Conservation (phyloP, 2,888 invertebrate species). For the Morpho achilles region DNA sequence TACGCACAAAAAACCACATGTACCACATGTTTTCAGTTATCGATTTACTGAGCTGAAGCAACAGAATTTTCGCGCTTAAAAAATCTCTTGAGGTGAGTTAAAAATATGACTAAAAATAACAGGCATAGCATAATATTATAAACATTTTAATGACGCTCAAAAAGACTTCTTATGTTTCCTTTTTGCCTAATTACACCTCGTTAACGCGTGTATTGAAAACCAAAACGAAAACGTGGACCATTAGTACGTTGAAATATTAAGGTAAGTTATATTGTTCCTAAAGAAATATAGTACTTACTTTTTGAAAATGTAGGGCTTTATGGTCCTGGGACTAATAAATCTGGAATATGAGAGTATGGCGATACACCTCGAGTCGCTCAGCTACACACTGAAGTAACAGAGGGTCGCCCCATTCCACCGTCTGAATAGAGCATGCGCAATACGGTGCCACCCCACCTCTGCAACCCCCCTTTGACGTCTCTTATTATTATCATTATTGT, state of each 20-base stretch:
- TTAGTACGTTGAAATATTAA: too few relatives aligned
- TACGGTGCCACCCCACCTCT: constrained; percentile 48
- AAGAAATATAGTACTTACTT: constrained; percentile 52
- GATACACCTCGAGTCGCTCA: constrained; percentile 42
- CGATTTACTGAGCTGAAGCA: constrained; percentile 50
- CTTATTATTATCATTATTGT: constrained; percentile 35
- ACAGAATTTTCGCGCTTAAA: constrained; percentile 43
- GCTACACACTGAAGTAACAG: constrained; percentile 64
- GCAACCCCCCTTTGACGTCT: constrained; percentile 45
- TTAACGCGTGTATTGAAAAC: constrained; percentile 14
- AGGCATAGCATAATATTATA: background rate
- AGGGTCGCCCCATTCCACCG: constrained; percentile 48
- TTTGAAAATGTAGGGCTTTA: constrained; percentile 62
- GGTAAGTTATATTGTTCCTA: background rate
- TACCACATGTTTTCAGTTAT: constrained; percentile 51
- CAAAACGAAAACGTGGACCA: background rate
- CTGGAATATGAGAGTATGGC: constrained; percentile 27
- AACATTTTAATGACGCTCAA: background rate
- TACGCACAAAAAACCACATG: too few relatives aligned
- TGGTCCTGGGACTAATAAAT: constrained; percentile 50
- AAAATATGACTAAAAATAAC: background rate
- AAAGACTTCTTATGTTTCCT: constrained; percentile 2
- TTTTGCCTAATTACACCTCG: constrained; percentile 11
- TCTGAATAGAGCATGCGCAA: constrained; percentile 70
- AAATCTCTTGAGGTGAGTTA: background rate